Conservation (phyloP, 2,797 vertebrate genomes). For the Leucoraja ocellata region DNA sequence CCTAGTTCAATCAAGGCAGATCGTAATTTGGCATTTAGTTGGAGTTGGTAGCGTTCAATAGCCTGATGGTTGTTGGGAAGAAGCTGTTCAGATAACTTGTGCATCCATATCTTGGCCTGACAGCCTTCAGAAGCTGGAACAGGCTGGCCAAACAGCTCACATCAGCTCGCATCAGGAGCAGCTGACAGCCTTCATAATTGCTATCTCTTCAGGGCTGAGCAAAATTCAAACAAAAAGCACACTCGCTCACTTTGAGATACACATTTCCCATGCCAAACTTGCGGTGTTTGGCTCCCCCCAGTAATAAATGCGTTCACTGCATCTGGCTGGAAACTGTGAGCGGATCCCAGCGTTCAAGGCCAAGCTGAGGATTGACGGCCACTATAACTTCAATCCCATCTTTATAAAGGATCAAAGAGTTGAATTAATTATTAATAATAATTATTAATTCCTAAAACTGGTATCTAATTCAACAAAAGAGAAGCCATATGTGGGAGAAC, state of each 20-base stretch:
- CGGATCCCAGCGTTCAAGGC: too few species aligned
- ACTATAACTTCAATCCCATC: neutral
- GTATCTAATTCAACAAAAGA: neutral
- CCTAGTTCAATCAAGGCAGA: too few species aligned
- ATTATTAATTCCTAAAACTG: neutral
- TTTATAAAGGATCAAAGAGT: neutral
- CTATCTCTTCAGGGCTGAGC: neutral
- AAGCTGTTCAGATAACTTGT: neutral
- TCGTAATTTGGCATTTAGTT: too few species aligned
- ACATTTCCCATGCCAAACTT: neutral
- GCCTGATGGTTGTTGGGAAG: too few species aligned
- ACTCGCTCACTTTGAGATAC: neutral
- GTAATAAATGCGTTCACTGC: neutral
- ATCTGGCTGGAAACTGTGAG: neutral
- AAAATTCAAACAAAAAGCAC: neutral
- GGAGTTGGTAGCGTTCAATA: too few species aligned
- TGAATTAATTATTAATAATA: neutral
- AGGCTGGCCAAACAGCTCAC: neutral
- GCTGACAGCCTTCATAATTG: neutral
- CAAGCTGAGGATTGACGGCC: neutral
- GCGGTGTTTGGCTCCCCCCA: constrained; percentile 26
- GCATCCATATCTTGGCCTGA: neutral
- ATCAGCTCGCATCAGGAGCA: neutral
- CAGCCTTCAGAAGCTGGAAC: neutral
- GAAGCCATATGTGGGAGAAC: neutral